Evolutionary conservation across 2,888 invertebrate genomes (phyloP).

Genomic region (Cheilosia vernalis): DNA sequence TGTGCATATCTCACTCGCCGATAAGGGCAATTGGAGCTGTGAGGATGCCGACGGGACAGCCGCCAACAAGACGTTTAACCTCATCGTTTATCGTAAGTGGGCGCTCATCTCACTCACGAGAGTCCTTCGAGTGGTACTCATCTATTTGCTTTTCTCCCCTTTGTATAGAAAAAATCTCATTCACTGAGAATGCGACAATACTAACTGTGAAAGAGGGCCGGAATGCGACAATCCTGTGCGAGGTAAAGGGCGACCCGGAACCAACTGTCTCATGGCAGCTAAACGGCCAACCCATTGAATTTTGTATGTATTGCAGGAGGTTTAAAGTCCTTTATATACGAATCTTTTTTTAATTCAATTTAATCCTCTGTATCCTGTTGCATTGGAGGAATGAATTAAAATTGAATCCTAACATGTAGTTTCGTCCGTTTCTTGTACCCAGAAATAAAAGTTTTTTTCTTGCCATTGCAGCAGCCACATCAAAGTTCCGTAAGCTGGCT

Average conservation of each 20-base stretch:
- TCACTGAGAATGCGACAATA: conserved; percentile 84
- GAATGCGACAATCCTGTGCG: conserved; percentile 83
- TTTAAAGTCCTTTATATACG: background rate
- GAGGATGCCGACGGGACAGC: conserved; percentile 78
- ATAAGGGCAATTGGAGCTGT: conserved; percentile 84
- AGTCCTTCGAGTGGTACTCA: conserved; percentile 8
- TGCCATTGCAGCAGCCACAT: conserved; percentile 76
- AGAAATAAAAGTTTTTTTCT: background rate
- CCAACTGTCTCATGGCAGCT: conserved; percentile 84
- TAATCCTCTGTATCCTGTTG: conserved; percentile 36
- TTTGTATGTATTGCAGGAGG: conserved; percentile 50
- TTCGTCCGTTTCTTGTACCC: background rate
- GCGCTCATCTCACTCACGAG: background rate
- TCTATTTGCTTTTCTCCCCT: conserved; percentile 30
- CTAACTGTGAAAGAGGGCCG: conserved; percentile 84
- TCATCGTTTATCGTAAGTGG: conserved; percentile 83
- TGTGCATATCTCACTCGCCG: conserved; percentile 83
- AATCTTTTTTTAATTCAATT: conserved; percentile 4
- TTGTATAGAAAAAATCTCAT: conserved; percentile 84
- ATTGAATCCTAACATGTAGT: conserved; percentile 55
- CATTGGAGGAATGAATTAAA: conserved; percentile 58
- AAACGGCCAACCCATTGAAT: conserved; percentile 82
- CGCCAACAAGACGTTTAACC: conserved; percentile 80
- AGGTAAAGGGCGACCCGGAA: conserved; percentile 84
- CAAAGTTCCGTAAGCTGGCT: conserved; percentile 84